Percentiles rank a stretch among this genome's conserved stretches.
These are phyloP conservation scores for Invenusta paracnida DNA, from an alignment of 2,888 invertebrate genomes.

Conservation along the genomic window DNA sequence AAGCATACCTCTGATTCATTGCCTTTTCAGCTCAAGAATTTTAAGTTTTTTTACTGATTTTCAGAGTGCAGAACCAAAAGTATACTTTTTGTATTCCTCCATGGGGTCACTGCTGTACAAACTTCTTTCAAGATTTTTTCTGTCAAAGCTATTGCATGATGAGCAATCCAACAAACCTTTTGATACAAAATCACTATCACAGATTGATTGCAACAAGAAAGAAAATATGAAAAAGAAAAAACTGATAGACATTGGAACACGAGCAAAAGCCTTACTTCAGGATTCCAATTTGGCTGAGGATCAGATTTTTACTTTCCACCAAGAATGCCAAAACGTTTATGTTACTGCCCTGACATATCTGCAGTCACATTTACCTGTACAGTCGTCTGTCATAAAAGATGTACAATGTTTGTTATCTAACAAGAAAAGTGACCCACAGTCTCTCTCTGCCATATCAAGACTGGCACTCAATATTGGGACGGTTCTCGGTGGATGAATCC, in stretches of 20 bases:
- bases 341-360: constrained; percentile 4
- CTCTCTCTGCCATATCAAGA: constrained; percentile 20
- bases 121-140: neutral
- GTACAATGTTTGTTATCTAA: neutral
- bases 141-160: neutral
- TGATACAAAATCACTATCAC: constrained; percentile 2
- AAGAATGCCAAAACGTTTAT: constrained; percentile 17
- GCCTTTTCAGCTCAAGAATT: neutral
- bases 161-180: neutral
- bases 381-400: neutral
- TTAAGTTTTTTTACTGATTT: neutral
- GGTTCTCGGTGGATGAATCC: neutral
- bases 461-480: constrained; percentile 11
- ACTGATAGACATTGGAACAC: neutral
- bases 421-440: neutral
- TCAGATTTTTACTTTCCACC: neutral
- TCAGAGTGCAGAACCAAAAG: neutral
- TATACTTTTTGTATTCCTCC: neutral
- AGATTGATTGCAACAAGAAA: constrained; percentile 13
- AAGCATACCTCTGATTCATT: neutral
- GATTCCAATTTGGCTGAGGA: neutral
- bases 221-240: too few species aligned
- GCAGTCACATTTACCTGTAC: neutral
- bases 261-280: neutral
- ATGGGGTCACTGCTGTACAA: neutral